A percentile compares a stretch with the other conserved stretches of the same genome.
Evolutionary conservation across 2,113 vertebrate species (phyloP).

Genomic region (Cololabis saira): DNA sequence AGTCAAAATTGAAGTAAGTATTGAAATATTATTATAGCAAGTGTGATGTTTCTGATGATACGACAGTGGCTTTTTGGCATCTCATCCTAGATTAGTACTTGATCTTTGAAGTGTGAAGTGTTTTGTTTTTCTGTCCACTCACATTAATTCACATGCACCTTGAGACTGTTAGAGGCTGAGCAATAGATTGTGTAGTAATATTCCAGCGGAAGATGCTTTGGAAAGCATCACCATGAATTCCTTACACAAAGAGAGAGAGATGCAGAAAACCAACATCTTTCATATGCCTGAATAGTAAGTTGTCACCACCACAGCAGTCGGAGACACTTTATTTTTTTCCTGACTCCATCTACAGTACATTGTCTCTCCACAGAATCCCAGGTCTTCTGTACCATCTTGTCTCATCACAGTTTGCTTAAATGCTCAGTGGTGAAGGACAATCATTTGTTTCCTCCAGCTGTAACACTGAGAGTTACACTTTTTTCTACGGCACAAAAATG

Average conservation of each 20-base stretch:
- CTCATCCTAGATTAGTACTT: background rate
- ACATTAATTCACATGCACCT: background rate
- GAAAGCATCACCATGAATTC: constrained; percentile 13
- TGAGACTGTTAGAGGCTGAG: constrained; percentile 3
- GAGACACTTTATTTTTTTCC: background rate
- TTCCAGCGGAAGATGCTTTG: too few species aligned
- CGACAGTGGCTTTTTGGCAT: constrained; percentile 15
- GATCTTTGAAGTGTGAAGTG: constrained; percentile 2
- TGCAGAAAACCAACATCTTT: constrained; percentile 38
- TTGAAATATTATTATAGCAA: too few species aligned
- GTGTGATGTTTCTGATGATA: constrained; percentile 14
- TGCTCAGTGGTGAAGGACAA: constrained; percentile 39
- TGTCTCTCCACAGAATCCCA: constrained; percentile 10
- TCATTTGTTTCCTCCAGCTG: constrained; percentile 13
- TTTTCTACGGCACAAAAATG: too few species aligned
- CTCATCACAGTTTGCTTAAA: constrained; percentile 49
- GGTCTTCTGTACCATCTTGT: constrained; percentile 33
- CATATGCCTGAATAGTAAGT: constrained; percentile 38
- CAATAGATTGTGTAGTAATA: background rate
- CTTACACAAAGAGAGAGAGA: constrained; percentile 6
- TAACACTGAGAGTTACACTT: background rate
- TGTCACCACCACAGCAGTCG: constrained; percentile 27
- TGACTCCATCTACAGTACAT: constrained; percentile 4
- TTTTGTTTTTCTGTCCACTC: background rate
- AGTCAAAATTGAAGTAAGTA: too few species aligned